Conservation (phyloP, 1,140 invertebrate genomes). For the Lutraria rhynchaena region DNA sequence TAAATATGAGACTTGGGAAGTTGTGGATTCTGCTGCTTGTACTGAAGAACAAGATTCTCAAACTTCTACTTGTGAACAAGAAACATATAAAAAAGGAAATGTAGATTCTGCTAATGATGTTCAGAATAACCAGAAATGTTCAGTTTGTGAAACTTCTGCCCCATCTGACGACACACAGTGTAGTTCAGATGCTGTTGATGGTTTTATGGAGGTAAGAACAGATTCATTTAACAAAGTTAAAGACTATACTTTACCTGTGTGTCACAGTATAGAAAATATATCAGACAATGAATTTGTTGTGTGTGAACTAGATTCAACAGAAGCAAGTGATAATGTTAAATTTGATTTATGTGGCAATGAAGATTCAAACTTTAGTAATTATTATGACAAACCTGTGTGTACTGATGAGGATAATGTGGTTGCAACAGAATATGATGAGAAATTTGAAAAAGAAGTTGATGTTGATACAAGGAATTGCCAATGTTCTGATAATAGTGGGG, state of each 20-base stretch:
- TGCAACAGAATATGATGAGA: not conserved
- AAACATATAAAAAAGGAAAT: not conserved
- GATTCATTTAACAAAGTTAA: not conserved
- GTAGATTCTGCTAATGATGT: not conserved
- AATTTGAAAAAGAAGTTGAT: not conserved
- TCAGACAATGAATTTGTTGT: constrained; percentile 34
- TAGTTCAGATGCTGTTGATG: no score
- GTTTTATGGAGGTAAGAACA: no score
- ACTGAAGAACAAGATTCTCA: constrained; percentile 9
- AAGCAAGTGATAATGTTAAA: no score
- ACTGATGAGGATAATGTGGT: not conserved
- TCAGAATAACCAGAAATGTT: not conserved
- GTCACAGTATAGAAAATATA: constrained; percentile 22
- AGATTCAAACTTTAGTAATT: not conserved
- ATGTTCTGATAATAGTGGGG: no score
- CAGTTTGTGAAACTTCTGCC: not conserved
- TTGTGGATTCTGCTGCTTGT: constrained; percentile 5
- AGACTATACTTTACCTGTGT: not conserved
- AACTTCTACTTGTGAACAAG: not conserved
- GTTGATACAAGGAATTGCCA: not conserved
- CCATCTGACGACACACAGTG: no score
- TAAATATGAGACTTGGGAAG: constrained; percentile 45
- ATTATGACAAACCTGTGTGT: not conserved
- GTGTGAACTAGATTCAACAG: not conserved
- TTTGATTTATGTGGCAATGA: no score